Evolutionary conservation across 2,797 vertebrate species (phyloP).

Genomic region (Coreius guichenoti): DNA sequence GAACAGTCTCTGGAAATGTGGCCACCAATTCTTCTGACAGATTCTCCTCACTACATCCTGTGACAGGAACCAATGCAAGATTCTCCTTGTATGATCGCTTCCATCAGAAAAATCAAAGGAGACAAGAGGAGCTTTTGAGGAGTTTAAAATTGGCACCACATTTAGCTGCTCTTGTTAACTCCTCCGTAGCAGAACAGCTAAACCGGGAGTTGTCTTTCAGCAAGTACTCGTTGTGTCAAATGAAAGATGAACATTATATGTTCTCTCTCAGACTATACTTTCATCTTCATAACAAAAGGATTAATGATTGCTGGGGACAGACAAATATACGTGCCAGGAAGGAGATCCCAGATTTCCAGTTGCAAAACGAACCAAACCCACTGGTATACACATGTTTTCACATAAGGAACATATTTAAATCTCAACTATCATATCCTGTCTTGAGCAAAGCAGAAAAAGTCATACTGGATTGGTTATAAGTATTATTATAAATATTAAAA

Average conservation of each 20-base stretch:
- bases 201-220: constrained; percentile 39
- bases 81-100: constrained; percentile 28
- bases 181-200: constrained; percentile 28
- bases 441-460: too few relatives aligned
- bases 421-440: too few relatives aligned
- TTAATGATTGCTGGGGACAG: not conserved
- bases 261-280: constrained; percentile 31
- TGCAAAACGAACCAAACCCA: too few relatives aligned
- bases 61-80: not conserved
- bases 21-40: not conserved
- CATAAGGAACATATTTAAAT: too few relatives aligned
- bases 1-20: not conserved
- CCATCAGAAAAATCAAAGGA: constrained; percentile 35
- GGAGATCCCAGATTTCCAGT: too few relatives aligned
- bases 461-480: too few relatives aligned
- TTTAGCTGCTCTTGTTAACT: not conserved
- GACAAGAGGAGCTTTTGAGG: constrained; percentile 25
- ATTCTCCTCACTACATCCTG: constrained; percentile 6
- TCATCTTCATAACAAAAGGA: constrained; percentile 42
- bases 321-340: too few relatives aligned
- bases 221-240: constrained; percentile 28
- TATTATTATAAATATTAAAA: too few relatives aligned
- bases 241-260: constrained; percentile 35
- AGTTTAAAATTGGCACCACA: constrained; percentile 21
- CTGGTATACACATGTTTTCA: too few relatives aligned